phyloP scores from a whole-genome alignment of 2,888 invertebrate genomes.

The Rhabditoides inermis region DNA sequence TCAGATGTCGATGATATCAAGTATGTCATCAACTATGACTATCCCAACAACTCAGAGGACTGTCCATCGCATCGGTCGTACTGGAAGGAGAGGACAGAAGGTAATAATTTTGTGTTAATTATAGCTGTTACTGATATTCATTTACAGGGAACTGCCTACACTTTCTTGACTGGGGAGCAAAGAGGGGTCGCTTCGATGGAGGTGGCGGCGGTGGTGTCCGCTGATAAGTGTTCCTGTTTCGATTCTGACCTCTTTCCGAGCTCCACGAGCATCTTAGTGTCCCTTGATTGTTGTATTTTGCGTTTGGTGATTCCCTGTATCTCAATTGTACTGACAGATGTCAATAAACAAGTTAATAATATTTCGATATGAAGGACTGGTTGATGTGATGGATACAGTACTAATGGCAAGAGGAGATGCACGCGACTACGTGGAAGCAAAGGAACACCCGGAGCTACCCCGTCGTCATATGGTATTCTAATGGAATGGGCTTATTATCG shows the following conservation, averaged over 20 bases:
- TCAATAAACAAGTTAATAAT: no score
- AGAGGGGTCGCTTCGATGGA: slow-evolving; percentile 14
- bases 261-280: background rate
- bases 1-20: slow-evolving; percentile 94
- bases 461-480: no score
- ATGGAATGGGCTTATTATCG: no score
- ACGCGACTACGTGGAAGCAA: no score
- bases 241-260: background rate
- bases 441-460: no score
- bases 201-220: slow-evolving; percentile 12
- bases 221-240: slow-evolving; percentile 4
- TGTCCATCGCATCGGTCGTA: slow-evolving; percentile 94
- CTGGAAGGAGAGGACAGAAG: slow-evolving; percentile 84
- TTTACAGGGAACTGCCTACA: slow-evolving; percentile 70
- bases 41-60: slow-evolving; percentile 92
- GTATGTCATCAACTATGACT: slow-evolving; percentile 93
- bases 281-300: background rate
- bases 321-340: no score
- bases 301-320: no score
- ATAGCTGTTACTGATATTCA: background rate
- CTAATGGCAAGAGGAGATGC: no score
- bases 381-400: no score
- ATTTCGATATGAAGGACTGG: no score
- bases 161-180: slow-evolving; percentile 71
- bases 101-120: no score